Conservation (phyloP, 1,140 invertebrate genomes). For the Pogonognathellus flavescens region DNA sequence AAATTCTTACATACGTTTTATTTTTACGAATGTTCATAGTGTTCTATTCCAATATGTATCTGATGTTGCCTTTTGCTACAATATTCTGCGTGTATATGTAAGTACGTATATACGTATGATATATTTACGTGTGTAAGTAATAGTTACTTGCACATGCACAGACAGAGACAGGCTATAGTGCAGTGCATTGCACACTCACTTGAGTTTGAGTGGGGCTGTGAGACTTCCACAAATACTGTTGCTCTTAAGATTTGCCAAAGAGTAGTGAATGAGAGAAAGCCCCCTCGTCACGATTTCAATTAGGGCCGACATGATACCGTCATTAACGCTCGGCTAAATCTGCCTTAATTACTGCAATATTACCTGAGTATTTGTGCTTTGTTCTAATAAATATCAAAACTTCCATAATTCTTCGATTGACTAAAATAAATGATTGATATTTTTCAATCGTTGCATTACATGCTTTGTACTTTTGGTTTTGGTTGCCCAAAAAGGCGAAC, state of each 20-base stretch:
- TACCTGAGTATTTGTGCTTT: slow-evolving; percentile 8
- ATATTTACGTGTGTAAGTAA: no score
- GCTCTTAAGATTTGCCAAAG: slow-evolving; percentile 40
- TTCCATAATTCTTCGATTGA: slow-evolving; percentile 8
- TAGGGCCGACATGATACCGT: slow-evolving; percentile 59
- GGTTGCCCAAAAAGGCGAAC: no score
- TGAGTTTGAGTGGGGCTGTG: neutral
- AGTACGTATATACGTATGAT: neutral
- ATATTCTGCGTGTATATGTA: neutral
- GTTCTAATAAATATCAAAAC: slow-evolving; percentile 37
- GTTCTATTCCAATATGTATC: no score
- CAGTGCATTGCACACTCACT: neutral
- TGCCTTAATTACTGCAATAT: slow-evolving; percentile 56
- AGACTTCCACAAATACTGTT: neutral
- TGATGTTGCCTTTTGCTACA: no score
- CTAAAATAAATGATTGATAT: neutral
- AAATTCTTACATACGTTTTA: neutral
- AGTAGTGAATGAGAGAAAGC: slow-evolving; percentile 53
- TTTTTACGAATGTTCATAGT: no score
- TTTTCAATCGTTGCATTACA: neutral
- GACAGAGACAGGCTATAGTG: neutral
- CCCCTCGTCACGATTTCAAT: slow-evolving; percentile 62
- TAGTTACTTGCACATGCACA: no score
- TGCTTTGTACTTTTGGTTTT: no score
- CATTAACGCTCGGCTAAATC: slow-evolving; percentile 58